These are phyloP conservation scores for Gonioctena quinquepunctata DNA, from an alignment of 1,140 invertebrate genomes.

Conservation along the genomic window DNA sequence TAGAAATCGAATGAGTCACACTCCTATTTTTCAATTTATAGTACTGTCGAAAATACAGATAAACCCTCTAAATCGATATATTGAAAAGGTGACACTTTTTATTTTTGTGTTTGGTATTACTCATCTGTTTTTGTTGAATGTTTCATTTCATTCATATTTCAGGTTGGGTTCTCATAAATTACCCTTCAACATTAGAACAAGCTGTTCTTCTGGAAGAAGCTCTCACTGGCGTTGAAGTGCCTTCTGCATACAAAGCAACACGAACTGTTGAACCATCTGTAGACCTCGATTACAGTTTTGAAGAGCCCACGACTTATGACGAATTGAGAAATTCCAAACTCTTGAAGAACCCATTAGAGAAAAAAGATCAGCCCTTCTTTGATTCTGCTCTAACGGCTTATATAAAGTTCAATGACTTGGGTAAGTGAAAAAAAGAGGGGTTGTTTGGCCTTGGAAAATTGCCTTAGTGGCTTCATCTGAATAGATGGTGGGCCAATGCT, in stretches of 20 bases:
- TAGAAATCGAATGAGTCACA: too few relatives aligned
- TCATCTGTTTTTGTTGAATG: too few relatives aligned
- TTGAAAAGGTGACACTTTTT: too few relatives aligned
- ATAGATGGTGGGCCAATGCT: too few relatives aligned
- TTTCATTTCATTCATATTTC: too few relatives aligned
- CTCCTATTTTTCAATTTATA: too few relatives aligned
- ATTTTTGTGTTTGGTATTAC: too few relatives aligned
- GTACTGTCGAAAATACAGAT: too few relatives aligned
- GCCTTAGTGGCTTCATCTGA: too few relatives aligned
- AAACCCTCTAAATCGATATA: too few relatives aligned
- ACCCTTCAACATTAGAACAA: slow-evolving; percentile 62
- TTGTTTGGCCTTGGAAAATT: too few relatives aligned
- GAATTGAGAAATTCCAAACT: slow-evolving; percentile 28
- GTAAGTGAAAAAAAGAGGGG: too few relatives aligned
- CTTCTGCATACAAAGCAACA: neutral
- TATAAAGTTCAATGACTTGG: slow-evolving; percentile 52
- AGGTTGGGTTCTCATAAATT: slow-evolving; percentile 67
- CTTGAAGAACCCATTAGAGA: slow-evolving; percentile 28
- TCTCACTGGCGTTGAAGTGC: slow-evolving; percentile 30
- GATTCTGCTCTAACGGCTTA: slow-evolving; percentile 62
- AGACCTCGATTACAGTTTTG: neutral
- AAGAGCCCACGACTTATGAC: neutral
- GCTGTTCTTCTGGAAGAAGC: slow-evolving; percentile 61
- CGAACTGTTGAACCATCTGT: slow-evolving; percentile 12
- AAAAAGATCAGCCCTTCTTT: slow-evolving; percentile 37